Evolutionary conservation across 1,140 invertebrate species (phyloP).

Genomic region (Helicoverpa zea): DNA sequence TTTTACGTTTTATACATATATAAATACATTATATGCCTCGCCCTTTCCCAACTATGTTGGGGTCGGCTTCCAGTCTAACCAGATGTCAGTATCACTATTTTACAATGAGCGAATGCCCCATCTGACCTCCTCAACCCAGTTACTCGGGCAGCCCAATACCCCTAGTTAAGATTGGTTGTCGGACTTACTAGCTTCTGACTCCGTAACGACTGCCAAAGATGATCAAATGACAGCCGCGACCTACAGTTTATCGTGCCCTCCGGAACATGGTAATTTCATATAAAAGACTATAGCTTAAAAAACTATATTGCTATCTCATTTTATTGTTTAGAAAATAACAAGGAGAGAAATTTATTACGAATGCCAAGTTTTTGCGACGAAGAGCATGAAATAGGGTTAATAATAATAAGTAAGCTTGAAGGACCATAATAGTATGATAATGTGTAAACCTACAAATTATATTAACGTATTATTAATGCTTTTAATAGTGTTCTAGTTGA

Average conservation of each 20-base stretch:
- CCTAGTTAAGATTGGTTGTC: too few relatives aligned
- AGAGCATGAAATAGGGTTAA: not conserved
- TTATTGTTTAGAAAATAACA: not conserved
- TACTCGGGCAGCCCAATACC: too few relatives aligned
- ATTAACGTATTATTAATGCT: not conserved
- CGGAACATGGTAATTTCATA: not conserved
- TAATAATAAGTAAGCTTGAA: not conserved
- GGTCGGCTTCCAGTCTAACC: too few relatives aligned
- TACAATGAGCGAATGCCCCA: too few relatives aligned
- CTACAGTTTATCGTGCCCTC: too few relatives aligned
- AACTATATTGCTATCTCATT: not conserved
- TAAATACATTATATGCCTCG: too few relatives aligned
- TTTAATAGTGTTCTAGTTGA: not conserved
- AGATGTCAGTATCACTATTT: too few relatives aligned
- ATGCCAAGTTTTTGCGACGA: not conserved
- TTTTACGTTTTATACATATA: not conserved
- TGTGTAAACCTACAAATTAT: not conserved
- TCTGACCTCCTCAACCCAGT: too few relatives aligned
- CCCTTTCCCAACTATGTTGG: too few relatives aligned
- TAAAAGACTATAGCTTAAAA: not conserved
- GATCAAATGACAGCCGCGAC: too few relatives aligned
- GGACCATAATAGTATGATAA: not conserved
- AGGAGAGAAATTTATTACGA: not conserved
- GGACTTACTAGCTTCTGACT: too few relatives aligned
- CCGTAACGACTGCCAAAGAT: too few relatives aligned